These are phyloP conservation scores for Fulmarus glacialis DNA, from an alignment of 2,113 vertebrate species.

Conservation along the genomic window DNA sequence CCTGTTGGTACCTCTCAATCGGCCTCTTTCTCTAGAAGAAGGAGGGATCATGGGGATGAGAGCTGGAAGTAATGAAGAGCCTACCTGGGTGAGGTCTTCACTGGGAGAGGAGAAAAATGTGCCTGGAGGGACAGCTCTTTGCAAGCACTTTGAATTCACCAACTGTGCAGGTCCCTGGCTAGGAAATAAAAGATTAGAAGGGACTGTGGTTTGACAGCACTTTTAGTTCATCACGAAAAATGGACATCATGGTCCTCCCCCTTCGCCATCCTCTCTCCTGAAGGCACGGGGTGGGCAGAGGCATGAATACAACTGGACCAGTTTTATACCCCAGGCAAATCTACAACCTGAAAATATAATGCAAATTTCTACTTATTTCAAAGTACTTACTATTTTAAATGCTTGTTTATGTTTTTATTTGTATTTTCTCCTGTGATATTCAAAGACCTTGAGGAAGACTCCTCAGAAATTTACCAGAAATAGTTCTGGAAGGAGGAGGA, in stretches of 20 bases:
- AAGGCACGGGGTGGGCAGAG: neutral
- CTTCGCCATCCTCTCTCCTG: neutral
- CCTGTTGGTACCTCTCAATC: neutral
- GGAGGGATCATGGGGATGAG: neutral
- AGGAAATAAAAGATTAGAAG: neutral
- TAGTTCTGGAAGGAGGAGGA: neutral
- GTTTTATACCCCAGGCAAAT: neutral
- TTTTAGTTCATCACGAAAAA: neutral
- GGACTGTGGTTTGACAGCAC: neutral
- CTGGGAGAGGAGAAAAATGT: neutral
- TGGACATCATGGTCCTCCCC: neutral
- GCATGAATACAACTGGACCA: neutral
- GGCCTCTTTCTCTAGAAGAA: neutral
- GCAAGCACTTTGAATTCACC: neutral
- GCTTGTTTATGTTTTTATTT: neutral
- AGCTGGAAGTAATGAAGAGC: neutral
- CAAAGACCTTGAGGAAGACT: neutral
- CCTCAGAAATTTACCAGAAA: neutral
- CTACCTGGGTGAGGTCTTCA: neutral
- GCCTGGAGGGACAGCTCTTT: neutral
- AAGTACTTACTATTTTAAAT: neutral
- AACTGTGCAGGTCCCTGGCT: neutral
- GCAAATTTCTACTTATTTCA: neutral
- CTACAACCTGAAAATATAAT: neutral
- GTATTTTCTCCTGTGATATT: neutral